Base-by-base conservation (phyloP, 2,113 vertebrate species). In the Sinocyclocheilus grahami region DNA sequence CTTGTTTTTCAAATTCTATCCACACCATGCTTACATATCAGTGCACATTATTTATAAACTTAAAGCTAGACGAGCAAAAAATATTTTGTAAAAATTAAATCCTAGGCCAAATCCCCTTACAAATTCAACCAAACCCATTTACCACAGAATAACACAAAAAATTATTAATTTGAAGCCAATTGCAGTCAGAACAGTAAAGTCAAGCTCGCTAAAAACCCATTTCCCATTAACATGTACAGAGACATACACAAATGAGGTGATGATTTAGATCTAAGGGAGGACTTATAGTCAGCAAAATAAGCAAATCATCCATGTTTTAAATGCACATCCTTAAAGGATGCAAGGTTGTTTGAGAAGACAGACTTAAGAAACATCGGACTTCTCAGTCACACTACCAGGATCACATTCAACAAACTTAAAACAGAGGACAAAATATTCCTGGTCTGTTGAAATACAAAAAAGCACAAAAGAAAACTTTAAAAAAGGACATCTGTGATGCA, bases 11-110 rank as follows among this genome's bases (percentile, higher is more conserved):
- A 90, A 93, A 94, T 92, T 93, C 91, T 82, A 88, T 87, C 94
- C 94, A 93, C 91, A 90, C 87, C 80, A 63, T 85, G 83, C 78
- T 84, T 93, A 94, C 91, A 94, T 92, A 95, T 97, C 96, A 98
- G 97, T 97, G 97, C 96, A 97, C 86, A 87, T 95, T 94, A 94
- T 93, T 93, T 92, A 95, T 93, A 94, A 94, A 94, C 91, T 93
- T 95, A 95, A 93, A 96, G 93, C 95, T 95, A 95, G 91, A 95
- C 91, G 86, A 92, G 85, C 93, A 96, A 93, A 96, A 94, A 96
- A 74, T 18, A 18, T 27, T 1, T 24, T 4, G 3, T 18, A 74
- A 18, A 12, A n/a, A 58, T 3, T 93, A 87, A 86, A 77, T 72
- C 74, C 89, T 91, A 92, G 93, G 93, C 60, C 75, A 87, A 78